Conservation (phyloP, 92 coral and sea anemone genomes). For the Umimayanthus kanabou region DNA sequence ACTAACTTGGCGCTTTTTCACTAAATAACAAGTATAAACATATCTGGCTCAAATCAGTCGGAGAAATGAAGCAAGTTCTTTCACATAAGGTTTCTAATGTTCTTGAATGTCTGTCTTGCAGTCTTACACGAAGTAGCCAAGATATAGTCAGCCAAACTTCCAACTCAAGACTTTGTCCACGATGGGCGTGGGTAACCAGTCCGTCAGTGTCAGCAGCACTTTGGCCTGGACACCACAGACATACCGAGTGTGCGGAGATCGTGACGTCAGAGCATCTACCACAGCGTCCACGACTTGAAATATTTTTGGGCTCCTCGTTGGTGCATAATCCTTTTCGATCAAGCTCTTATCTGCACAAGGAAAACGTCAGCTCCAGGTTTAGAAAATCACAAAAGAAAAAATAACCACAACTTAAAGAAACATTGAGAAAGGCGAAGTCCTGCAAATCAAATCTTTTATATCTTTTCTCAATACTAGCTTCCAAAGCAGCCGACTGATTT, state of each 20-base stretch:
- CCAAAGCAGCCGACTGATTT: too few species aligned
- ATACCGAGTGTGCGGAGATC: constrained; percentile 46
- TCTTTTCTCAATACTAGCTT: too few species aligned
- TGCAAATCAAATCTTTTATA: too few species aligned
- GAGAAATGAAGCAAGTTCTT: too few species aligned
- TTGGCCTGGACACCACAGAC: constrained; percentile 48
- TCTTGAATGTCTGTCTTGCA: background rate
- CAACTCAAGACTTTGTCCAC: constrained; percentile 38
- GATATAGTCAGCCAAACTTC: background rate
- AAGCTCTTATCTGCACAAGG: constrained; percentile 13
- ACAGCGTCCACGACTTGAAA: constrained; percentile 50
- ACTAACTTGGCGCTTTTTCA: too few species aligned
- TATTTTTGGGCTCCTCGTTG: constrained; percentile 23
- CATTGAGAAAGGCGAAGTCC: too few species aligned
- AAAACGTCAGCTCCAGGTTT: background rate
- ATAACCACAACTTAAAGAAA: too few species aligned
- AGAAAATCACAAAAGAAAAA: too few species aligned
- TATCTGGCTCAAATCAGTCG: too few species aligned
- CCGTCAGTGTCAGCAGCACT: constrained; percentile 31
- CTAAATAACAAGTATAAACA: too few species aligned
- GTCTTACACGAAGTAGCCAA: background rate
- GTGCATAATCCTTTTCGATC: background rate
- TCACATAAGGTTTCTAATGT: too few species aligned
- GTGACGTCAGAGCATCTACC: constrained; percentile 52
- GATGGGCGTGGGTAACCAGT: constrained; percentile 46